These are phyloP conservation scores for Mungos mungo DNA, from an alignment of 2,113 vertebrate genomes.

Conservation along the genomic window DNA sequence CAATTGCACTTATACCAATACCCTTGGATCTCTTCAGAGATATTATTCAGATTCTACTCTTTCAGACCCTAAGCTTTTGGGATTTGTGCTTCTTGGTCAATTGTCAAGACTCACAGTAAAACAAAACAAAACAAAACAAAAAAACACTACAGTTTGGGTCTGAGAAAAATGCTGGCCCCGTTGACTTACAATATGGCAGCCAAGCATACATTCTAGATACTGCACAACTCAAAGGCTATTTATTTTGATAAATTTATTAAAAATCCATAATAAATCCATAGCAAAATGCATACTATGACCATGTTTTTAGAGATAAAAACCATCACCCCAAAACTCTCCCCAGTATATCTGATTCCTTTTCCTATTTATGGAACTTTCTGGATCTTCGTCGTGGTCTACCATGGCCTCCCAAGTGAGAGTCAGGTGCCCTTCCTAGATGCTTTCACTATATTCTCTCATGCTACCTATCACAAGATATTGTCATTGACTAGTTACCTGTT, in stretches of 20 bases:
- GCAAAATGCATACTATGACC: background rate
- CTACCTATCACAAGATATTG: background rate
- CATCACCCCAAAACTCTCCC: background rate
- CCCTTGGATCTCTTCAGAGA: background rate
- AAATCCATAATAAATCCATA: background rate
- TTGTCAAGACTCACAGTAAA: background rate
- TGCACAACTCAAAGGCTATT: background rate
- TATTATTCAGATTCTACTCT: background rate
- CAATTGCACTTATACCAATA: fast-evolving
- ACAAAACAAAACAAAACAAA: background rate
- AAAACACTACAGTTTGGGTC: background rate
- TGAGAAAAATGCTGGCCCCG: background rate
- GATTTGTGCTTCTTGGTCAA: background rate
- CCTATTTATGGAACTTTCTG: background rate
- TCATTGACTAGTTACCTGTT: background rate
- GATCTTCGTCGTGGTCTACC: background rate
- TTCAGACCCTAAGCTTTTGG: background rate
- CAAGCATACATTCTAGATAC: background rate
- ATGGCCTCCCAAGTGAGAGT: background rate
- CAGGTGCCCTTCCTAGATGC: background rate
- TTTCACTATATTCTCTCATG: background rate
- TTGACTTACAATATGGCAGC: background rate
- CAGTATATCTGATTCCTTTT: background rate
- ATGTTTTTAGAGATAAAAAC: background rate
- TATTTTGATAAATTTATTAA: background rate